Percentiles rank a stretch among this genome's conserved stretches.
These are phyloP conservation scores for Chloroceryle inda DNA, from an alignment of 2,797 vertebrate species.

Conservation along the genomic window DNA sequence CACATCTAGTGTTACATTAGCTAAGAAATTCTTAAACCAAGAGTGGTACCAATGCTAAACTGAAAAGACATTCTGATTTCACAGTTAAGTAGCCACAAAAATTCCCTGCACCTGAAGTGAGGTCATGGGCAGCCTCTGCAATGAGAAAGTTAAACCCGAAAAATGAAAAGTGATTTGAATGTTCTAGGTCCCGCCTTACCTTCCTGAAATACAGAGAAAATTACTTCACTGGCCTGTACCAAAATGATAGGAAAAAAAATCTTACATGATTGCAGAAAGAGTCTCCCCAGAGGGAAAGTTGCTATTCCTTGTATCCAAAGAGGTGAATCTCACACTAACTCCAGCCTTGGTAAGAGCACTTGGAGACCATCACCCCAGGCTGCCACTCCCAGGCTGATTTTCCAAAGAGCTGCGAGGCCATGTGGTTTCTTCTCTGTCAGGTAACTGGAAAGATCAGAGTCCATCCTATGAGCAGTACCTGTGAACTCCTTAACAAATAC, in stretches of 20 bases:
- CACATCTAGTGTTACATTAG: not conserved
- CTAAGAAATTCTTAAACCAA: not conserved
- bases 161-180: not conserved
- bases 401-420: not conserved
- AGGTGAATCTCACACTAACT: not conserved
- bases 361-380: not conserved
- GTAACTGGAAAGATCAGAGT: not conserved
- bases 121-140: not conserved
- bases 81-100: not conserved
- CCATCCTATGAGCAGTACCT: not conserved
- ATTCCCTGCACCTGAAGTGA: not conserved
- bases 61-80: not conserved
- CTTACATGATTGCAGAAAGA: not conserved
- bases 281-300: not conserved
- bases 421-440: not conserved
- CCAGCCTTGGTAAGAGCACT: not conserved
- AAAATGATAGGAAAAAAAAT: not conserved
- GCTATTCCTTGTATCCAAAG: not conserved
- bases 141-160: not conserved
- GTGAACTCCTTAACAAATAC: fast-evolving
- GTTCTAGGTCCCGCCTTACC: not conserved
- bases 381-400: not conserved
- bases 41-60: not conserved
- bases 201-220: not conserved
- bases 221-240: not conserved